A percentile compares a stretch with the other conserved stretches of the same genome.
phyloP scores from a whole-genome alignment of 2,113 vertebrate genomes.

The Petroica traversi region DNA sequence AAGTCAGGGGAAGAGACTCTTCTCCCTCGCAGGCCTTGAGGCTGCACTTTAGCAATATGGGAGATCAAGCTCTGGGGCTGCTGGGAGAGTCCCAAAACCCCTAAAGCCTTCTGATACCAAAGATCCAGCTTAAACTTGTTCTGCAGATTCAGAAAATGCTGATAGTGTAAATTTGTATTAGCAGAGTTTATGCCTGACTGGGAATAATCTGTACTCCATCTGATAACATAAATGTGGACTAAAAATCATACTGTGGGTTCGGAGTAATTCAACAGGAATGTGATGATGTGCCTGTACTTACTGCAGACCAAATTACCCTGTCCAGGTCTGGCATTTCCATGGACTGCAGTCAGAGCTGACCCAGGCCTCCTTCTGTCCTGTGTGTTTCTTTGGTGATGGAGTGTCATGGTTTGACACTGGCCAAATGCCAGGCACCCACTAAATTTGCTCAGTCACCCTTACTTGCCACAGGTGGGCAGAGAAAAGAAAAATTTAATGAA shows the following conservation, averaged over 20 bases:
- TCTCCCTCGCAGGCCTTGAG: neutral
- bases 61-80: neutral
- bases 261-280: neutral
- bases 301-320: neutral
- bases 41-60: neutral
- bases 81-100: neutral
- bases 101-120: neutral
- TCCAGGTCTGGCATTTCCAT: neutral
- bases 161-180: neutral
- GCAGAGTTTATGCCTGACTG: neutral
- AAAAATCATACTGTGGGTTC: neutral
- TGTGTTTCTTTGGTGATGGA: neutral
- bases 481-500: neutral
- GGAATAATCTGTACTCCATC: neutral
- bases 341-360: neutral
- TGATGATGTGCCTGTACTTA: neutral
- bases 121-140: conserved; percentile 31
- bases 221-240: neutral
- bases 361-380: neutral
- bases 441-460: neutral
- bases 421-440: neutral
- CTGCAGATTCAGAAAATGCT: neutral
- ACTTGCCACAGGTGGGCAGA: neutral
- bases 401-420: neutral
- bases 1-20: neutral